These are phyloP conservation scores for Toxotes chatareus DNA, from an alignment of 2,113 vertebrate species.

Conservation along the genomic window DNA sequence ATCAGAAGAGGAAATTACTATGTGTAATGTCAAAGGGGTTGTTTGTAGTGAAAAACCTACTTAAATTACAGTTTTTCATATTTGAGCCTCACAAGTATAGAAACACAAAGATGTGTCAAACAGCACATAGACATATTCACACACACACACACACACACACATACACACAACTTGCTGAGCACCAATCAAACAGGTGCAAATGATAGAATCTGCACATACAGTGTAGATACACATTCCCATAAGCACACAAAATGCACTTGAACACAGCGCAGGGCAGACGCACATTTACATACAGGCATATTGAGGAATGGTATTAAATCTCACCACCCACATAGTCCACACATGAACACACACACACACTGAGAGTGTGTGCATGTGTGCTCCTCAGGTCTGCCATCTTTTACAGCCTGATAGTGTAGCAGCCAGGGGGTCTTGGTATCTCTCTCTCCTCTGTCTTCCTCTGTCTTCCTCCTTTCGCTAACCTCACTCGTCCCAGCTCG, in stretches of 20 bases:
- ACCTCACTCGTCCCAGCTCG: constrained; percentile 46
- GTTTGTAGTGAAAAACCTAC: too few species aligned
- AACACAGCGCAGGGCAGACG: background rate
- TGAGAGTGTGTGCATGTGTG: constrained; percentile 24
- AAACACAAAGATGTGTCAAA: background rate
- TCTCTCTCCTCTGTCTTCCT: constrained; percentile 45
- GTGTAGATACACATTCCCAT: background rate
- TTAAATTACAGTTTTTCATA: background rate
- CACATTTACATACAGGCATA: constrained; percentile 40
- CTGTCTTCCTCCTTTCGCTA: constrained; percentile 49
- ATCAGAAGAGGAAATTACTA: too few species aligned
- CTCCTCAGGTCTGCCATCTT: constrained; percentile 52
- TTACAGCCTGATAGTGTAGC: constrained; percentile 62
- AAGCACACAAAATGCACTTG: background rate
- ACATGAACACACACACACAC: constrained; percentile 36
- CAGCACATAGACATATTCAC: background rate
- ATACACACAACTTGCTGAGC: constrained; percentile 5
- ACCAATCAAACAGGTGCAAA: constrained; percentile 23
- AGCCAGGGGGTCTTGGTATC: constrained; percentile 65
- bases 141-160: constrained; percentile 22
- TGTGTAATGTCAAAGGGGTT: too few species aligned
- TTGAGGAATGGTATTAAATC: constrained; percentile 18
- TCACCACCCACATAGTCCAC: background rate
- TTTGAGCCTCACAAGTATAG: background rate
- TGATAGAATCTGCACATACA: background rate